These are phyloP conservation scores for Puma concolor DNA, from an alignment of 2,113 vertebrate species.

Conservation along the genomic window DNA sequence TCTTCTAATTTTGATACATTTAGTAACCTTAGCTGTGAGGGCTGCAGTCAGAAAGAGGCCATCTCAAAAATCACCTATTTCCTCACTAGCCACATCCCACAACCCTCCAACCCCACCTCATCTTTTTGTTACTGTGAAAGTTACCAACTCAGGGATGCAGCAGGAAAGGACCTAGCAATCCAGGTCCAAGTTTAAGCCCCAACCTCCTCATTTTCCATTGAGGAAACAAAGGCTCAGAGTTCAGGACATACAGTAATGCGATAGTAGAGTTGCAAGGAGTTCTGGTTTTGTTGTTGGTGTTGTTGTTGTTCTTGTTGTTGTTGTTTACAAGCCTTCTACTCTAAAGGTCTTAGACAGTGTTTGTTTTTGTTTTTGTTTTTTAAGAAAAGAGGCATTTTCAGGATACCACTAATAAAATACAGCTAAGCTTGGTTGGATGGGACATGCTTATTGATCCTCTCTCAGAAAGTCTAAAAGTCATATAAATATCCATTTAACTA, in stretches of 20 bases:
- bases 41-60: not conserved
- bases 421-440: not conserved
- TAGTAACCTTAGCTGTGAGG: not conserved
- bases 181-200: not conserved
- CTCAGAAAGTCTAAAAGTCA: not conserved
- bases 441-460: not conserved
- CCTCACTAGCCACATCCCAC: not conserved
- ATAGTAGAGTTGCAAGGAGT: not conserved
- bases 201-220: not conserved
- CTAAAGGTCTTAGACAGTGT: not conserved
- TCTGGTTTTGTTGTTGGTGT: not conserved
- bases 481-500: not conserved
- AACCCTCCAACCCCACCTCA: not conserved
- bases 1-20: constrained; percentile 24
- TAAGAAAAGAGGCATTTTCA: not conserved
- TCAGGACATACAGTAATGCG: not conserved
- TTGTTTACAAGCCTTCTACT: not conserved
- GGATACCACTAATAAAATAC: not conserved
- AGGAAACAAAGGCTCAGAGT: not conserved
- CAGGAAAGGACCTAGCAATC: not conserved
- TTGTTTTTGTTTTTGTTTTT: not conserved
- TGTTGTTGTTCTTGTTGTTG: not conserved
- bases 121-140: not conserved
- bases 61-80: not conserved
- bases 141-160: not conserved